Evolutionary conservation across 2,113 vertebrate genomes (phyloP).

Genomic region (Tamias sibiricus): DNA sequence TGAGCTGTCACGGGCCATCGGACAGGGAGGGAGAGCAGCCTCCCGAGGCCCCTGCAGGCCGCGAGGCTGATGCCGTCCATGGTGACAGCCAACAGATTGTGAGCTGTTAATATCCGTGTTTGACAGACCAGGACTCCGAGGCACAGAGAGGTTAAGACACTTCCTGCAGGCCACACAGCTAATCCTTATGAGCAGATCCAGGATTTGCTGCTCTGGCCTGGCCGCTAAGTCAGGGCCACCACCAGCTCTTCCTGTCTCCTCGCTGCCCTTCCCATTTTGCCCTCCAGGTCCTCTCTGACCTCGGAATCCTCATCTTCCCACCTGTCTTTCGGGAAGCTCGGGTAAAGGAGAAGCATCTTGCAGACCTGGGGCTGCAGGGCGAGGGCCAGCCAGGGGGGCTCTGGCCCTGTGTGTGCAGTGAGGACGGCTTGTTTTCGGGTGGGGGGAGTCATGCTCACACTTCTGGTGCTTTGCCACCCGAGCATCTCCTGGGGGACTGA

Average conservation of each 20-base stretch:
- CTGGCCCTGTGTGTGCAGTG: rapidly evolving
- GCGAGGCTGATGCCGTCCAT: rapidly evolving
- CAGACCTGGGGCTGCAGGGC: not conserved
- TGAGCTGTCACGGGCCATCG: too few species aligned
- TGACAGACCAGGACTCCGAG: not conserved
- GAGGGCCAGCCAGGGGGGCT: rapidly evolving
- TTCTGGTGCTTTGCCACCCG: not conserved
- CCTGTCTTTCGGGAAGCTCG: not conserved
- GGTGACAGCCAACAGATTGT: too few species aligned
- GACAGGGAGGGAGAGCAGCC: not conserved
- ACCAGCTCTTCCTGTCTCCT: not conserved
- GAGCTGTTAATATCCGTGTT: not conserved
- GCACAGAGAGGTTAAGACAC: not conserved
- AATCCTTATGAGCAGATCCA: rapidly evolving
- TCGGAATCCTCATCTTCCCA: not conserved
- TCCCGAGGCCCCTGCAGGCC: not conserved
- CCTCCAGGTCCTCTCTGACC: not conserved
- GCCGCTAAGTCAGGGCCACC: not conserved
- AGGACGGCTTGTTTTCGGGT: not conserved
- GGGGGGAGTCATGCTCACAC: too few species aligned
- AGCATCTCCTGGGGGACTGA: too few species aligned
- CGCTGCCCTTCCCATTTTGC: not conserved
- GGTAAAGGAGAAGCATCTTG: not conserved
- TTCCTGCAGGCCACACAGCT: not conserved
- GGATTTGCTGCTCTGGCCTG: not conserved